phyloP scores from a whole-genome alignment of 2,888 invertebrate genomes.

The Melipona beecheii region DNA sequence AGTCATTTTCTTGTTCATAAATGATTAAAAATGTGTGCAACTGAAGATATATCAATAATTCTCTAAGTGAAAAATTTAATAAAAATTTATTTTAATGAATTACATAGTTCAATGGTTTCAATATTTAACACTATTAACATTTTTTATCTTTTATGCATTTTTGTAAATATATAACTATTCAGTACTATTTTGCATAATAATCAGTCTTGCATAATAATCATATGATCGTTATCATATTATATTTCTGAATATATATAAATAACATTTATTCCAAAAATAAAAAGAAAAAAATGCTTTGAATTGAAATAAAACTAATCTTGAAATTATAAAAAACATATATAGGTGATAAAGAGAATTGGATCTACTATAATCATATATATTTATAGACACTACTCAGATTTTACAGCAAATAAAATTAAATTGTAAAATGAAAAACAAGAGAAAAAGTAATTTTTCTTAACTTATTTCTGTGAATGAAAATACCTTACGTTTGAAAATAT shows the following conservation, averaged over 20 bases:
- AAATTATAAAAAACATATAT: not conserved
- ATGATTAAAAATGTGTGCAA: not conserved
- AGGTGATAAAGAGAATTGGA: not conserved
- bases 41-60: not conserved
- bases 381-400: not conserved
- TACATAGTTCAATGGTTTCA: not conserved
- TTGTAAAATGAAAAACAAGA: not conserved
- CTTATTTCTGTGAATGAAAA: not conserved
- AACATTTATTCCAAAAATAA: no score
- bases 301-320: not conserved
- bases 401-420: not conserved
- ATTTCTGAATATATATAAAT: no score
- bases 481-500: not conserved
- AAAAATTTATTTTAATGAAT: not conserved
- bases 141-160: no score
- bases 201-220: no score
- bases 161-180: no score
- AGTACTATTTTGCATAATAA: no score
- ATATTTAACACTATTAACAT: not conserved
- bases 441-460: not conserved
- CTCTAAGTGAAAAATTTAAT: not conserved
- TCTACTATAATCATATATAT: not conserved
- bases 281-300: no score
- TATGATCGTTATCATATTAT: no score
- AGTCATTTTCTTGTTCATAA: no score